Evolutionary conservation across 2,888 invertebrate genomes (phyloP), one percentile per base, ranked within the genome.

Genomic region (Tiphia femorata): DNA sequence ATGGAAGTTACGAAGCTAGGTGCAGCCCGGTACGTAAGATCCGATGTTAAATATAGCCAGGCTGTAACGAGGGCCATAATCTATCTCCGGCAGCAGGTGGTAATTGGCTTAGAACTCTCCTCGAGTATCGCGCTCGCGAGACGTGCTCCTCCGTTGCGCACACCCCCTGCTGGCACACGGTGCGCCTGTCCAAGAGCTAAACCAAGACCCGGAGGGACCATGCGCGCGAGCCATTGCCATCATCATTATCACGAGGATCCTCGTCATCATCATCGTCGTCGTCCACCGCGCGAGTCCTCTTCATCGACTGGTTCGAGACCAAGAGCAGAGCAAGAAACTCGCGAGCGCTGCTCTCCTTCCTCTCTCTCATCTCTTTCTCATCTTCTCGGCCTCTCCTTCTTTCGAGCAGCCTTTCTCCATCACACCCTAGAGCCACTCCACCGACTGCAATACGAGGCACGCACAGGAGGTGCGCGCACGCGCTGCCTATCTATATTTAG

Each of bases 401-500:
- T 17, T 23, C 14, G 10, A 8, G 30, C 20, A 19, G 44, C 42
- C 41, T 50, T 46, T 35, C 37, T 41, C 46, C 25, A 7, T 20
- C 12, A n/a, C n/a, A n/a, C n/a, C n/a, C n/a, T 37, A 10, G 12
- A 33, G 35, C 16, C 38, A 19, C 43, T 23, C 4, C 17, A 17
- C 23, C 48, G 55, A 64, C 50, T 53, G 55, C 64, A 67, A 67
- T 61, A 67, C 49, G 56, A 19, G 48, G 42, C 29, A 21, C 30
- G 52, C 17, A 52, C 59, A n/a, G n/a, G n/a, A n/a, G n/a, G n/a
- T n/a, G 51, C 53, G 52, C 49, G 58, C 62, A 70, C 71, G 62
- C 64, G 64, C 51, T 59, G 52, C 62, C 53, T 61, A 52, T 60
- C 73, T 77, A 76, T 78, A 78, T 78, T 78, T 78, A 80, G 73